Conservation (phyloP, 2,888 invertebrate genomes). For the Apamea crenata region DNA sequence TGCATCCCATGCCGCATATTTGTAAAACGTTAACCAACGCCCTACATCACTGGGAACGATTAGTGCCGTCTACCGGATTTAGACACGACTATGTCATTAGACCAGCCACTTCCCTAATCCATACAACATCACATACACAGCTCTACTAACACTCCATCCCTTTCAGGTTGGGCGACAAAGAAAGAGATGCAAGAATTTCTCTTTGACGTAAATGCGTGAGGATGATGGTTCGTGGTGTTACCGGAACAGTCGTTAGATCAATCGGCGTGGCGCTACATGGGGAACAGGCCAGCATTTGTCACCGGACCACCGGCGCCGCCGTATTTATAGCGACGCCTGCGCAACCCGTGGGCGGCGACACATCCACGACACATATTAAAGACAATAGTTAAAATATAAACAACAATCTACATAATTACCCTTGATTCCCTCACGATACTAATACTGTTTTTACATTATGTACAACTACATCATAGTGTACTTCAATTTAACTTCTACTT, state of each 20-base stretch:
- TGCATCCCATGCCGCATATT: conserved; percentile 75
- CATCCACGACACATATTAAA: conserved; percentile 71
- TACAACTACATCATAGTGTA: conserved; percentile 78
- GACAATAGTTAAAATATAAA: conserved; percentile 73
- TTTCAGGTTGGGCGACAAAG: conserved; percentile 40
- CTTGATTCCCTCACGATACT: conserved; percentile 77
- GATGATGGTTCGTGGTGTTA: conserved; percentile 76
- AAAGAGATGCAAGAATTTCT: conserved; percentile 69
- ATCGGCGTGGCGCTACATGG: conserved; percentile 85
- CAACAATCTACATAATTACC: conserved; percentile 67
- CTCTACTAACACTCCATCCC: conserved; percentile 53
- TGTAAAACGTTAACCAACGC: conserved; percentile 73
- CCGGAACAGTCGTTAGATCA: conserved; percentile 85
- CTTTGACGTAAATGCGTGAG: conserved; percentile 66
- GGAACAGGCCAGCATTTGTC: conserved; percentile 88
- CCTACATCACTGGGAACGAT: conserved; percentile 79
- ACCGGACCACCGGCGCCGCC: conserved; percentile 89
- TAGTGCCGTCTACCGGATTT: conserved; percentile 85
- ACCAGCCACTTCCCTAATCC: conserved; percentile 81
- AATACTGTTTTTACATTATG: conserved; percentile 77
- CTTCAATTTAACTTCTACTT: conserved; percentile 46
- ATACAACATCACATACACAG: conserved; percentile 63
- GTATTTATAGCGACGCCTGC: conserved; percentile 89
- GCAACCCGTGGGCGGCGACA: conserved; percentile 84
- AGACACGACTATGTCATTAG: conserved; percentile 82